Percentiles rank a stretch among this genome's conserved stretches.
These are phyloP conservation scores for Formica aserva DNA, from an alignment of 2,888 invertebrate species.

Conservation along the genomic window DNA sequence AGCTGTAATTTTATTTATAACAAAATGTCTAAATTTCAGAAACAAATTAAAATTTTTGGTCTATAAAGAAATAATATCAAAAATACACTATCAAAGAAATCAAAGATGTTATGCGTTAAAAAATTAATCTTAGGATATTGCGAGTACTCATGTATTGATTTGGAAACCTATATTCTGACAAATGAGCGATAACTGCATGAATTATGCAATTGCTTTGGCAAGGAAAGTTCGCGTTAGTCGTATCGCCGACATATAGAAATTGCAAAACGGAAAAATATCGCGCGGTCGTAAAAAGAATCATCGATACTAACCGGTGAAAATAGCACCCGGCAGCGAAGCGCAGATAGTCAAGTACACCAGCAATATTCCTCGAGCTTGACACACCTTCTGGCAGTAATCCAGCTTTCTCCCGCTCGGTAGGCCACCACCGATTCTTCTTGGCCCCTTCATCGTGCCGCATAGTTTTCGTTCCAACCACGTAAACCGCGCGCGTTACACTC, in stretches of 20 bases:
- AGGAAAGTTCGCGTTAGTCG: background rate
- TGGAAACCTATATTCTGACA: background rate
- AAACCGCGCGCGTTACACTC: conserved; percentile 76
- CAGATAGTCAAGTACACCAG: conserved; percentile 79
- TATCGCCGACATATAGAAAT: background rate
- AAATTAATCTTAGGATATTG: background rate
- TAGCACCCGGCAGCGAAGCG: conserved; percentile 78
- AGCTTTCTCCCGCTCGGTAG: conserved; percentile 76
- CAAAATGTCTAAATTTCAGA: background rate
- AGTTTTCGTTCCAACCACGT: conserved; percentile 81
- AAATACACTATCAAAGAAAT: background rate
- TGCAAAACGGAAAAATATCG: background rate
- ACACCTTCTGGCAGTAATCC: conserved; percentile 76
- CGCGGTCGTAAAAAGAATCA: conserved; percentile 15
- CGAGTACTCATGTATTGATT: background rate
- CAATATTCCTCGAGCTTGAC: conserved; percentile 76
- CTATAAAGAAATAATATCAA: background rate
- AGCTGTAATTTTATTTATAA: background rate
- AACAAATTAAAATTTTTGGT: background rate
- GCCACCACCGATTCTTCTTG: conserved; percentile 80
- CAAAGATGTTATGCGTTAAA: background rate
- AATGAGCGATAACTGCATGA: background rate
- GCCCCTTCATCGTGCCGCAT: conserved; percentile 83
- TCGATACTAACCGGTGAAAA: conserved; percentile 79
- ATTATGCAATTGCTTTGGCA: background rate